Base-by-base conservation (phyloP, 2,888 invertebrate species). In the Lasioglossum pauxillum region DNA sequence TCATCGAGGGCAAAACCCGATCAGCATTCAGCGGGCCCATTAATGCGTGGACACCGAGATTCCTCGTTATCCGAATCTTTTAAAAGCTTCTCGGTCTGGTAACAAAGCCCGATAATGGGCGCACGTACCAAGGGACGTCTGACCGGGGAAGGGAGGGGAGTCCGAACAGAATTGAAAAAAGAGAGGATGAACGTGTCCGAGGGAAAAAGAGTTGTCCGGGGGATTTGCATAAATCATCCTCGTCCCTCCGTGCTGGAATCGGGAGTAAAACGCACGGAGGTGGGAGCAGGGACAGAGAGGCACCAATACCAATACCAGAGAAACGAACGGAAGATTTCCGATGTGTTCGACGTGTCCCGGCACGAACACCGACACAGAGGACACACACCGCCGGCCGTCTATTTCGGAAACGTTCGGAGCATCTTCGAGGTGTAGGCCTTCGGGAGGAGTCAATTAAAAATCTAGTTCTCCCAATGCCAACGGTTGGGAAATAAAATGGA, bases 401-500 rank as follows among this genome's bases (percentile, higher is more conserved):
- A 82, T 86, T 78, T 78, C 75, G 71, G 60, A 64, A 72, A 83
- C n/a, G 69, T 78, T 78, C 35, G 78, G 71, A 76, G 64, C 35
- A 57, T 82, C 79, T 75, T 31, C 67, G 75, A n/a, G 73, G 82
- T 49, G 71, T 53, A 64, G 83, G 69, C 76, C 80, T 75, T 75
- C 71, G 73, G 67, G 67, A 86, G 76, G 79, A 92, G 91, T 93
- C 90, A 91, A 94, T 94, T 93, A 92, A 94, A 93, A 93, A 93
- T 94, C 94, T 94, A 94, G 95, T 94, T 94, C 94, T 94, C 72
- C 92, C 95, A 95, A 95, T 95, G 95, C 94, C 95, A 94, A 90
- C 84, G 87, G 87, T 94, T 94, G 91, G 91, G 94, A 94, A 94
- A 94, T 90, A 86, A 84, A 80, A 88, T 89, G 92, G 92, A 88